These are phyloP conservation scores for Molossus molossus DNA, from an alignment of 2,797 vertebrate genomes.

Conservation along the genomic window DNA sequence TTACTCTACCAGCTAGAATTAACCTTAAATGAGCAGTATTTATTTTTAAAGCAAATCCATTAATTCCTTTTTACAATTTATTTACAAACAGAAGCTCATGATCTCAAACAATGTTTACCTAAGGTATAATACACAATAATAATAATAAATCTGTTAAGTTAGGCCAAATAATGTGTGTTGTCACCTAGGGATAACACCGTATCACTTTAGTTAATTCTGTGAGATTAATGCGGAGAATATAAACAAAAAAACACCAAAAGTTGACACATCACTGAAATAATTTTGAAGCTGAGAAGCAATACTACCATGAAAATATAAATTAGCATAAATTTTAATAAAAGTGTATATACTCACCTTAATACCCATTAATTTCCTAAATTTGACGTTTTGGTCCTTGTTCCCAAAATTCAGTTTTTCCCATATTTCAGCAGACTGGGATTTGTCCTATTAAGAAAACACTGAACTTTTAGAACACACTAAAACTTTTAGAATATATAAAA, in stretches of 20 bases:
- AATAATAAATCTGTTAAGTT: background rate
- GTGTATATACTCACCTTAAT: conserved; percentile 95
- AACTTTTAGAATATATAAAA: conserved; percentile 69
- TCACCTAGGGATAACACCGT: background rate
- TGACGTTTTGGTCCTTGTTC: conserved; percentile 99
- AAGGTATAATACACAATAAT: background rate
- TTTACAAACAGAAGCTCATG: background rate
- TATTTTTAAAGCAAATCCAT: background rate
- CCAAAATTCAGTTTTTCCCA: conserved; percentile 99
- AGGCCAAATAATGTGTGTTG: background rate
- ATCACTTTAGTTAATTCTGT: background rate
- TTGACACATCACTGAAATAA: background rate
- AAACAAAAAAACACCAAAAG: background rate
- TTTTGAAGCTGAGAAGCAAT: background rate
- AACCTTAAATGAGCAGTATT: background rate
- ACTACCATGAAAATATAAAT: background rate
- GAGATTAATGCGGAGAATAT: background rate
- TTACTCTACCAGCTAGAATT: background rate
- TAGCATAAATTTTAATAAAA: background rate
- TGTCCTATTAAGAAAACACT: conserved; percentile 92
- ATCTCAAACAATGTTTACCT: background rate
- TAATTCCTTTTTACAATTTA: background rate
- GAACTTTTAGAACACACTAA: conserved; percentile 59
- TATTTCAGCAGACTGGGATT: conserved; percentile 98
- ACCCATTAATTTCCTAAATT: conserved; percentile 99